Conservation (phyloP, 2,797 vertebrate genomes). For the Selene dorsalis region DNA sequence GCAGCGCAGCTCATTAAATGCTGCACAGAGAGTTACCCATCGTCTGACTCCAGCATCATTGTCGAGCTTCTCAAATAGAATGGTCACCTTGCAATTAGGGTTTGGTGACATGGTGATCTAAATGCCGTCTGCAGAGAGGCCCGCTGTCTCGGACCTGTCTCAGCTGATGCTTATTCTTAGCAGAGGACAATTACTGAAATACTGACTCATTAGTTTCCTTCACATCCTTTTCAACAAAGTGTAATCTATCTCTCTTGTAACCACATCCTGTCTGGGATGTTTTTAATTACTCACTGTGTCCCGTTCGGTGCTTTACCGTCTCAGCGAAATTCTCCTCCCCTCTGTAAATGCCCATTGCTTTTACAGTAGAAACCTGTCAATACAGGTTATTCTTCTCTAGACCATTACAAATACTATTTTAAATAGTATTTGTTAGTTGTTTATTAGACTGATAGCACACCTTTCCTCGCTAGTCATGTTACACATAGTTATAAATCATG, state of each 20-base stretch:
- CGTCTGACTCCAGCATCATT: slow-evolving; percentile 35
- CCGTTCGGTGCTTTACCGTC: slow-evolving; percentile 71
- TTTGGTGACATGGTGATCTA: slow-evolving; percentile 60
- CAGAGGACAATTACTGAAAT: slow-evolving; percentile 74
- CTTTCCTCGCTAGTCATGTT: neutral
- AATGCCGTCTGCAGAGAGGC: slow-evolving; percentile 60
- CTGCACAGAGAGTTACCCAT: slow-evolving; percentile 42
- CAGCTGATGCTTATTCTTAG: slow-evolving; percentile 72
- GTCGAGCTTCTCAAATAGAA: slow-evolving; percentile 58
- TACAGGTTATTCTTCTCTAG: slow-evolving; percentile 35
- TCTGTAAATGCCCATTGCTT: slow-evolving; percentile 37
- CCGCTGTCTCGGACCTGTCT: slow-evolving; percentile 63
- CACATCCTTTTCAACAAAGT: slow-evolving; percentile 77
- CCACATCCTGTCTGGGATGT: slow-evolving; percentile 79
- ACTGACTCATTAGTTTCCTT: slow-evolving; percentile 82
- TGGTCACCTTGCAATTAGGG: slow-evolving; percentile 74
- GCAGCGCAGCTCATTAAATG: slow-evolving; percentile 68
- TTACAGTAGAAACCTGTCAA: slow-evolving; percentile 32
- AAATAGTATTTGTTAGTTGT: too few species aligned
- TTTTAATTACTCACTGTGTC: slow-evolving; percentile 83
- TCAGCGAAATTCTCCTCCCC: slow-evolving; percentile 69
- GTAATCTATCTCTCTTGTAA: slow-evolving; percentile 81
- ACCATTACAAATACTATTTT: slow-evolving; percentile 16
- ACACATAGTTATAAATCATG: slow-evolving; percentile 12
- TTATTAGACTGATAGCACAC: slow-evolving; percentile 4